Base-by-base conservation (phyloP, 2,113 vertebrate genomes). In the Myotis lucifugus region DNA sequence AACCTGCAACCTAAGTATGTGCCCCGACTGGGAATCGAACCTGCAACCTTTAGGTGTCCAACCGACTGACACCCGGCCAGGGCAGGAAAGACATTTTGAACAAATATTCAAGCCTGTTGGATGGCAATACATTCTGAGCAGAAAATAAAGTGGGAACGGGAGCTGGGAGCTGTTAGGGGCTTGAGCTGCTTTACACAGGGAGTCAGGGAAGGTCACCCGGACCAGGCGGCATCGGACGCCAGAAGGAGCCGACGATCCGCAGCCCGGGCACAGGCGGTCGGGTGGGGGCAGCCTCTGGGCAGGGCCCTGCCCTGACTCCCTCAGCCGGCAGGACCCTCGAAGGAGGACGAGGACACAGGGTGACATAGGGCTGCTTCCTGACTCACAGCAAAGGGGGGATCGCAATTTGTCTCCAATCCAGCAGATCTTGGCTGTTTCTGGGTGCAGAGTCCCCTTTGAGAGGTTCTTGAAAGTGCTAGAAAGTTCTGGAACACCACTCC, bases 141-240 rank as follows among this genome's bases (percentile, higher is more conserved):
- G 21, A 37, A 69, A 40, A 40, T 6, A 23, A n/a, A 67, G n/a
- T 34, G 4, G 21, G 7, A 48, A 2, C 5, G 4, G 23, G 15
- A 18, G 42, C 2, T 6, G 32, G 64, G 34, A n/a, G 48, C 7
- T 1, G 12, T 14, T 25, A 7, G 29, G 78, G 1, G 5, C 64
- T 32, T 0, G 12, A 48, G 21, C 3, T 9, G 52, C 66, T 34
- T 54, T 21, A 9, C 32, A 37, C 0, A 21, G 10, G 6, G 29
- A 29, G 18, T 27, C 25, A 12, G 19, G 46, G 72, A 54, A 46
- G 73, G 70, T 37, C 17, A 70, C 3, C 0, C 18, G 17, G 27
- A 25, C 3, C 4, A 19, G 37, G 70, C 11, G n/a, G 32, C 5
- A 18, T 1, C 1, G 0, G 27, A 19, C 69, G 15, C 9, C 11